Evolutionary conservation across 2,888 invertebrate species (phyloP).

Genomic region (Agrochola circellaris): DNA sequence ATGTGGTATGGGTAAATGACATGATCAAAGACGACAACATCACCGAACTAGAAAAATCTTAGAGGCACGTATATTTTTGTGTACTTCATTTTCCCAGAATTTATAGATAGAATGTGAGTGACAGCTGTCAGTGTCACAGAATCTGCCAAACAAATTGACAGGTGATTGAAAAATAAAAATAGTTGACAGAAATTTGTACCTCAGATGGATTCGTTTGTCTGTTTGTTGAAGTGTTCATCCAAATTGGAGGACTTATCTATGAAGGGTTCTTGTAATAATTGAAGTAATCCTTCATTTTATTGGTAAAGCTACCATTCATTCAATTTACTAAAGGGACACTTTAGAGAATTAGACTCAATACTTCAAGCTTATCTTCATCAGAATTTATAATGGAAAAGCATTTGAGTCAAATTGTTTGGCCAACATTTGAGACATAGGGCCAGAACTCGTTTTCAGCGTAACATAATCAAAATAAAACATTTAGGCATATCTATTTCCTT

Average conservation of each 20-base stretch:
- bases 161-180: neutral
- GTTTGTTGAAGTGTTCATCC: neutral
- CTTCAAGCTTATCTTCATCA: constrained; percentile 3
- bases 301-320: neutral
- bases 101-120: neutral
- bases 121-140: neutral
- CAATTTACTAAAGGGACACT: constrained; percentile 19
- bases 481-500: constrained; percentile 20
- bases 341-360: constrained; percentile 5
- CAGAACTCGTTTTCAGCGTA: constrained; percentile 2
- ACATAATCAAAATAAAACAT: neutral
- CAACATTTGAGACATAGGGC: neutral
- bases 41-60: neutral
- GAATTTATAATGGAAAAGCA: neutral
- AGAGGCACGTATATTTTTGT: neutral
- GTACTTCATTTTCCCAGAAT: neutral
- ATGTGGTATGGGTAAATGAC: neutral
- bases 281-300: constrained; percentile 1
- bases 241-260: neutral
- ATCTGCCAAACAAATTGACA: neutral
- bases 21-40: neutral
- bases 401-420: constrained; percentile 6
- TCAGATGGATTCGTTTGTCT: neutral
- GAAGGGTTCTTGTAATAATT: neutral
- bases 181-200: neutral